Percentiles rank a stretch among this genome's conserved stretches.
phyloP scores from a whole-genome alignment of 2,888 invertebrate species.

The Amphiduros pacificus region DNA sequence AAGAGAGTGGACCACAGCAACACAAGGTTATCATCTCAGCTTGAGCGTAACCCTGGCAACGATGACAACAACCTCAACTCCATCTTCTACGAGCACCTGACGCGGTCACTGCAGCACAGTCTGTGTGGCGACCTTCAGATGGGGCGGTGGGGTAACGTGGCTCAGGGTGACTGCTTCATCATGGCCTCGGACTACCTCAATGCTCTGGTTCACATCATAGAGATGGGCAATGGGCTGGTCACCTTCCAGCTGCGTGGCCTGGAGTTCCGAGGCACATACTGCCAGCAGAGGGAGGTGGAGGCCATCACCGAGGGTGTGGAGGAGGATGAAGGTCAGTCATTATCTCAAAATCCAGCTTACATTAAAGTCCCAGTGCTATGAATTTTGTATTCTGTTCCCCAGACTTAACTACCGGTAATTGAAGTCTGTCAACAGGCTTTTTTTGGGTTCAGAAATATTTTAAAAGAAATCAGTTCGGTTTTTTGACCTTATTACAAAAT shows the following conservation, averaged over 20 bases:
- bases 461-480: too few species aligned
- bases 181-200: slow-evolving; percentile 97
- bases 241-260: slow-evolving; percentile 96
- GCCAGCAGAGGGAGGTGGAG: slow-evolving; percentile 94
- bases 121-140: slow-evolving; percentile 67
- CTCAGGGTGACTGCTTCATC: slow-evolving; percentile 97
- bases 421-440: too few species aligned
- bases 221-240: slow-evolving; percentile 95
- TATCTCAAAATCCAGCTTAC: too few species aligned
- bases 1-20: slow-evolving; percentile 96
- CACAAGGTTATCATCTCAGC: slow-evolving; percentile 88
- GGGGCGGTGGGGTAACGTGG: slow-evolving; percentile 89
- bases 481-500: too few species aligned
- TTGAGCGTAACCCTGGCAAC: slow-evolving; percentile 87
- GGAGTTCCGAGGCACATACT: slow-evolving; percentile 96
- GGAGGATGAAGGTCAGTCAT: slow-evolving; percentile 78
- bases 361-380: too few species aligned
- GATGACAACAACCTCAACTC: slow-evolving; percentile 98
- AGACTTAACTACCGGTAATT: too few species aligned
- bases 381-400: too few species aligned
- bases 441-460: too few species aligned
- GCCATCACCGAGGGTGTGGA: slow-evolving; percentile 97
- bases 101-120: slow-evolving; percentile 92
- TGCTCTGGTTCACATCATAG: slow-evolving; percentile 96
- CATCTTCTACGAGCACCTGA: slow-evolving; percentile 98